phyloP scores from a whole-genome alignment of 2,888 invertebrate species.

The Leptopilina drosophilae region DNA sequence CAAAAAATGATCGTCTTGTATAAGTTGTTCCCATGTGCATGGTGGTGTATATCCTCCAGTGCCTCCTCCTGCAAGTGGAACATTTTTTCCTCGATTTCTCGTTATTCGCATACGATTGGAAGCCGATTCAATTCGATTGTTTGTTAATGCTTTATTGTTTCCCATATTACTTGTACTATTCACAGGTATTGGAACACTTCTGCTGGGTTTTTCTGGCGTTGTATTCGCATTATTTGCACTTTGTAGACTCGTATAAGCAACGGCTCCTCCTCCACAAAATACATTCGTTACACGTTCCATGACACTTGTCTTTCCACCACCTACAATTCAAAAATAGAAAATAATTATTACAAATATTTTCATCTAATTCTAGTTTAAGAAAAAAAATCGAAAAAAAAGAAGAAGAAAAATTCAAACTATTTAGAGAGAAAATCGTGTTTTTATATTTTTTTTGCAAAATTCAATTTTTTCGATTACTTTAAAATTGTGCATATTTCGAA shows the following conservation, averaged over 20 bases:
- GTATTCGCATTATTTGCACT: conserved; percentile 69
- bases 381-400: neutral
- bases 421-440: conserved; percentile 13
- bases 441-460: neutral
- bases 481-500: conserved; percentile 26
- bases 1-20: conserved; percentile 91
- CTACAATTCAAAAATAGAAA: conserved; percentile 56
- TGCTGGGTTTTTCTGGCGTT: conserved; percentile 73
- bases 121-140: conserved; percentile 55
- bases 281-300: conserved; percentile 94
- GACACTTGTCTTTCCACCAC: conserved; percentile 83
- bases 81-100: conserved; percentile 64
- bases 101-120: conserved; percentile 62
- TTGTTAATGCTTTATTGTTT: conserved; percentile 70
- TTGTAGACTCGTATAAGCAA: conserved; percentile 76
- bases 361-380: neutral
- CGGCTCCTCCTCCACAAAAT: conserved; percentile 88
- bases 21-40: conserved; percentile 84
- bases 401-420: neutral
- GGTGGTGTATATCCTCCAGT: conserved; percentile 68
- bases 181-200: conserved; percentile 67
- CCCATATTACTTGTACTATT: conserved; percentile 63
- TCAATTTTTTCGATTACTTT: neutral
- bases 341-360: neutral
- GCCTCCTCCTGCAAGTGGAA: conserved; percentile 66